phyloP scores from a whole-genome alignment of 2,797 vertebrate species.

The Nothura maculosa region DNA sequence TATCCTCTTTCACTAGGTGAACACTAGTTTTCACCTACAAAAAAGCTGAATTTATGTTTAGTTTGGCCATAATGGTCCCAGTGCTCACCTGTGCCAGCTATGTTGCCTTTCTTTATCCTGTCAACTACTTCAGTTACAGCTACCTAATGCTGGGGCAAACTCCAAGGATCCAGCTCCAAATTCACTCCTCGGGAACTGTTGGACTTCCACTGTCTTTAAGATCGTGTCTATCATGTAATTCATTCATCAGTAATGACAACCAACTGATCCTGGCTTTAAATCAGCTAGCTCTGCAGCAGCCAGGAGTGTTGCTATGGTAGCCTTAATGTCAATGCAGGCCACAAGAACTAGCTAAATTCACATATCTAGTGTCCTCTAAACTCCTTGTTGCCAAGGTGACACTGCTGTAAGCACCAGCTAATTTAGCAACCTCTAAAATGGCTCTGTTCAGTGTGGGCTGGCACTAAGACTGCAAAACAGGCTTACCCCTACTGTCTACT shows the following conservation, averaged over 20 bases:
- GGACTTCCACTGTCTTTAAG: not conserved
- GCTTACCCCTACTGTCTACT: not conserved
- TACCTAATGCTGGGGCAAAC: fast-evolving
- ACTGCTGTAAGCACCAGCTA: not conserved
- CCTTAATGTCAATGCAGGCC: not conserved
- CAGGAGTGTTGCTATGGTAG: constrained; percentile 38
- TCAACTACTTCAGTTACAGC: not conserved
- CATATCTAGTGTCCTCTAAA: not conserved
- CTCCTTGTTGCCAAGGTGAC: constrained; percentile 36
- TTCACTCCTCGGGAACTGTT: not conserved
- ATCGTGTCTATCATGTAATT: not conserved
- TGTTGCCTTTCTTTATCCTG: not conserved
- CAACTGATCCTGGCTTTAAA: not conserved
- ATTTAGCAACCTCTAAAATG: constrained; percentile 11
- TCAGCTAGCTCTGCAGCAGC: not conserved
- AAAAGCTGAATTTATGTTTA: not conserved
- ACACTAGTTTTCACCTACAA: not conserved
- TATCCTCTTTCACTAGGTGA: not conserved
- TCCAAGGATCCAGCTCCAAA: not conserved
- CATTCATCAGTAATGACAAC: not conserved
- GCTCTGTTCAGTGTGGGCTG: not conserved
- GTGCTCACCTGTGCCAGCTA: fast-evolving
- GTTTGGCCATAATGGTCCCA: not conserved
- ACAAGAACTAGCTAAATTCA: not conserved
- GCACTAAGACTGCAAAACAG: not conserved